Conservation (phyloP, 2,888 invertebrate genomes). For the Trichopoda pennipes region DNA sequence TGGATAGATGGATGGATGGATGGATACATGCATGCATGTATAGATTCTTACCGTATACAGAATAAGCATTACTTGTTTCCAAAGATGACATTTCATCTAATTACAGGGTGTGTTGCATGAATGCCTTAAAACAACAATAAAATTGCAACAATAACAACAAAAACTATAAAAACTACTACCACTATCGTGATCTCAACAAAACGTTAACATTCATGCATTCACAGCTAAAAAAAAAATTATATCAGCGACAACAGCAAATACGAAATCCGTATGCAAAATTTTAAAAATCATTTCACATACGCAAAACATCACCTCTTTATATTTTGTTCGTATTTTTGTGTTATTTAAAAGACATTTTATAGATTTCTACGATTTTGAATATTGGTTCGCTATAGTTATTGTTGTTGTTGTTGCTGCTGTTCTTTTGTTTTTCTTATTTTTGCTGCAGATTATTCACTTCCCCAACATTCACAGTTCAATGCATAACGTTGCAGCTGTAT, state of each 20-base stretch:
- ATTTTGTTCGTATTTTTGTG: slow-evolving; percentile 1
- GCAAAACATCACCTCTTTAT: slow-evolving; percentile 51
- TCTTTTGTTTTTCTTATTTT: too few relatives aligned
- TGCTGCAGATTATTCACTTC: slow-evolving; percentile 22
- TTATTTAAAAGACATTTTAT: slow-evolving; percentile 65
- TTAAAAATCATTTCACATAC: slow-evolving; percentile 57
- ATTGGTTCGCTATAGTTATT: slow-evolving; percentile 31
- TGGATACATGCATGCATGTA: slow-evolving; percentile 42
- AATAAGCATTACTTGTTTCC: slow-evolving; percentile 67
- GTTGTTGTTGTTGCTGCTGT: slow-evolving; percentile 37
- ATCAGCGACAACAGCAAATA: slow-evolving; percentile 40
- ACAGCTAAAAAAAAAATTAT: slow-evolving; percentile 52
- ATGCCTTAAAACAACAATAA: slow-evolving; percentile 67
- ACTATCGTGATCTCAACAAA: slow-evolving; percentile 35
- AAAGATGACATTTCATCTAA: slow-evolving; percentile 72
- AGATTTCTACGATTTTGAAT: slow-evolving; percentile 52
- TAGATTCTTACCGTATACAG: slow-evolving; percentile 26
- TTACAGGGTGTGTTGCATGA: slow-evolving; percentile 72
- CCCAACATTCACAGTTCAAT: slow-evolving; percentile 28
- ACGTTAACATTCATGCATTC: slow-evolving; percentile 61
- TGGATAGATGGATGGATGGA: slow-evolving; percentile 32
- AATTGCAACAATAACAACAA: slow-evolving; percentile 4
- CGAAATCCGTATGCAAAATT: slow-evolving; percentile 44
- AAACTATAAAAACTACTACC: background rate
- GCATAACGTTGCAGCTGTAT: background rate